Percentiles rank a stretch among this genome's conserved stretches.
Evolutionary conservation across 2,888 invertebrate species (phyloP).

Genomic region (Sphecodes monilicornis): DNA sequence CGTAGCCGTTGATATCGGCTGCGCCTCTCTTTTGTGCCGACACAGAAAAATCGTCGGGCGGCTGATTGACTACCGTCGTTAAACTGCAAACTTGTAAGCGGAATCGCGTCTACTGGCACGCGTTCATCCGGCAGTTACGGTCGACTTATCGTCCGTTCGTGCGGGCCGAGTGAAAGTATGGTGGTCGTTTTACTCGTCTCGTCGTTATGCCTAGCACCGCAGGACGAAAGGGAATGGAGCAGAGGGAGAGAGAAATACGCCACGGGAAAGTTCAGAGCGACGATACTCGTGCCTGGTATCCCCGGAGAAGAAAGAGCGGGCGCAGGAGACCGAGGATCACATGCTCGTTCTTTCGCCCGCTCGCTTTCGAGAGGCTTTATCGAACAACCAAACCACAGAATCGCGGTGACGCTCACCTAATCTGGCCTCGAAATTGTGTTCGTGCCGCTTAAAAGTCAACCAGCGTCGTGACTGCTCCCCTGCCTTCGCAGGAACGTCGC

Average conservation of each 20-base stretch:
- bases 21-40: conserved; percentile 41
- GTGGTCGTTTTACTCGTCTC: conserved; percentile 61
- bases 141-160: conserved; percentile 73
- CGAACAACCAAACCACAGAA: conserved; percentile 38
- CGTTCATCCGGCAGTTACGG: conserved; percentile 72
- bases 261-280: conserved; percentile 57
- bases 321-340: conserved; percentile 46
- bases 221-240: conserved; percentile 35
- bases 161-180: conserved; percentile 73
- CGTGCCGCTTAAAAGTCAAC: conserved; percentile 49
- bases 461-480: conserved; percentile 44
- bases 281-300: conserved; percentile 40
- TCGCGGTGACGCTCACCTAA: conserved; percentile 52
- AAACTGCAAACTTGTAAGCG: conserved; percentile 74
- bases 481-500: conserved; percentile 48
- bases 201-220: conserved; percentile 46
- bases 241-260: conserved; percentile 13
- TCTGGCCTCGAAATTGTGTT: conserved; percentile 63
- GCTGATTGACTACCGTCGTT: conserved; percentile 70
- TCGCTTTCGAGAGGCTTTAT: conserved; percentile 37
- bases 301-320: conserved; percentile 38
- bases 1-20: conserved; percentile 40
- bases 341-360: neutral
- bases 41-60: conserved; percentile 37
- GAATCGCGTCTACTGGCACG: conserved; percentile 68